These are phyloP conservation scores for Araneus ventricosus DNA, from an alignment of 1,140 invertebrate genomes.

Conservation along the genomic window DNA sequence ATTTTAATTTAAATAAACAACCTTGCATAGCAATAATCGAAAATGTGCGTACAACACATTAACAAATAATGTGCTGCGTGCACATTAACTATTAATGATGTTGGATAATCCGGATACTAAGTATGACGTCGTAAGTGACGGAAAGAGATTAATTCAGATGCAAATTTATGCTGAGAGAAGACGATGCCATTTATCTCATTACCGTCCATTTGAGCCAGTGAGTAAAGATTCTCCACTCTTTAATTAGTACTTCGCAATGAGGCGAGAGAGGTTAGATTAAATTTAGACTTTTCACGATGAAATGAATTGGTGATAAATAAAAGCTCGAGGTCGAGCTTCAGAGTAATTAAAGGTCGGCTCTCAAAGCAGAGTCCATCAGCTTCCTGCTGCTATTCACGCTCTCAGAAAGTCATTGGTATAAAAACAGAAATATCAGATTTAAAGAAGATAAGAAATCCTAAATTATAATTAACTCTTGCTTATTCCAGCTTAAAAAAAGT, in stretches of 20 bases:
- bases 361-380: not conserved
- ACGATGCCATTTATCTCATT: constrained; percentile 28
- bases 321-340: not conserved
- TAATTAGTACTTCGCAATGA: constrained; percentile 25
- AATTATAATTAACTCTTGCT: too few species aligned
- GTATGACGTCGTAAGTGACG: not conserved
- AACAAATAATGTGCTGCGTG: not conserved
- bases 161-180: constrained; percentile 22
- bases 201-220: not conserved
- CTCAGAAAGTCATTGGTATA: not conserved
- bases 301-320: constrained; percentile 17
- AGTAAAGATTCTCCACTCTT: not conserved
- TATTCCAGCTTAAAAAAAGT: too few species aligned
- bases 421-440: not conserved
- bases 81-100: not conserved
- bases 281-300: constrained; percentile 25
- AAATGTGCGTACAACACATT: too few species aligned
- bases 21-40: too few species aligned
- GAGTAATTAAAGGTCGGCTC: not conserved
- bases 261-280: constrained; percentile 29
- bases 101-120: not conserved
- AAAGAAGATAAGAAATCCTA: too few species aligned
- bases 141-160: constrained; percentile 28
- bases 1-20: too few species aligned
- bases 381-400: not conserved